Base-by-base conservation (phyloP, 2,797 vertebrate species). In the Protosalanx chinensis region DNA sequence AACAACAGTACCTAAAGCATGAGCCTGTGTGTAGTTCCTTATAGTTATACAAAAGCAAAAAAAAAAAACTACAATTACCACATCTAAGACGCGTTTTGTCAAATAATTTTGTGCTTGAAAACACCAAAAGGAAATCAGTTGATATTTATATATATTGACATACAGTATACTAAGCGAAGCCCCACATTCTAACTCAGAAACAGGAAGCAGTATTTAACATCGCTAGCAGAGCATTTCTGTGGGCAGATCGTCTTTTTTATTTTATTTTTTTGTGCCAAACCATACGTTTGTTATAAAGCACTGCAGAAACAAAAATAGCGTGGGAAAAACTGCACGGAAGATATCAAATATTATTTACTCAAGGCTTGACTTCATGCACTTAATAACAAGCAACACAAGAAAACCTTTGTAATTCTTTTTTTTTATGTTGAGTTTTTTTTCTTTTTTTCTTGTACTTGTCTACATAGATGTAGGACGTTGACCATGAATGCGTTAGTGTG, bases 291-390 rank as follows among this genome's bases (percentile, higher is more conserved):
- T 94, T 91, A 93, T 93, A 88, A 88, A 95, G 95, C 96, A 91
- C 92, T 91, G 95, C 94, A 92, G 92, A 93, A 92, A 89, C 93
- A 92, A 91, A 91, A 91, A 91, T 86, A 90, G 90, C 91, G 88
- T 91, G 80, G 92, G 91, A 91, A 89, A 85, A 86, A 87, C 89
- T 78, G 88, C 90, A 91, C 88, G 85, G 88, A 92, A 92, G 81
- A 94, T 91, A 92, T 91, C 92, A 93, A 93, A 91, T 92, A 93
- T 91, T 93, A 93, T 92, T 93, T 93, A 95, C 91, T 92, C 93
- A 91, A 95, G 94, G 93, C 93, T 94, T 89, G 91, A 94, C 92
- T 93, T 97, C 96, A 98, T 99, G 97, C 96, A 97, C 93, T 94
- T 95, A 83, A 93, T 94, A 91, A 94, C 93, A 94, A 97, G 94